Conservation (phyloP, 2,113 vertebrate genomes). For the Gymnogyps californianus region DNA sequence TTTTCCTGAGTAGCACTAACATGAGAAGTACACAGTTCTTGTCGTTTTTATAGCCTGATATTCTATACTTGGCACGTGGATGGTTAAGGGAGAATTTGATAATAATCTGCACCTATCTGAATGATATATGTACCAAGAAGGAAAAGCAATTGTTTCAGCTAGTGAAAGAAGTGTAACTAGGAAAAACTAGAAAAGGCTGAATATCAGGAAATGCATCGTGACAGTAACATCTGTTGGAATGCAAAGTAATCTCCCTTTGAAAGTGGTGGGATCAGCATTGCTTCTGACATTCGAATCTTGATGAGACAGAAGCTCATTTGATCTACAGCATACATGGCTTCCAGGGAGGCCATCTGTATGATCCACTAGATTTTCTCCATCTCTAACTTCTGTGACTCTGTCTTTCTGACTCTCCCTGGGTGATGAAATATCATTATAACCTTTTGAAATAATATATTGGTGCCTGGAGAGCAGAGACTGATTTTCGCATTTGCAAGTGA, state of each 20-base stretch:
- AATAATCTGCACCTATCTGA: not conserved
- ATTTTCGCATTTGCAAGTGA: slow-evolving; percentile 53
- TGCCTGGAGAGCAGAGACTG: slow-evolving; percentile 16
- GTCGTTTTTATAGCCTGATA: not conserved
- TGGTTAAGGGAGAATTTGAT: not conserved
- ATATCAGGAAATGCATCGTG: not conserved
- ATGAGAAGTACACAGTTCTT: not conserved
- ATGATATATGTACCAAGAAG: not conserved
- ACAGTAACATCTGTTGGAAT: slow-evolving; percentile 4
- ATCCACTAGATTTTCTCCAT: slow-evolving; percentile 9
- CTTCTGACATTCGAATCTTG: not conserved
- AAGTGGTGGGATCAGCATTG: not conserved
- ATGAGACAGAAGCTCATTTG: not conserved
- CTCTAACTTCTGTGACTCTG: not conserved
- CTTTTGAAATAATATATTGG: slow-evolving; percentile 47
- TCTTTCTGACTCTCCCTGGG: not conserved
- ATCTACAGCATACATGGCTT: not conserved
- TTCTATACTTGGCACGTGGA: not conserved
- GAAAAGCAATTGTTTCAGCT: not conserved
- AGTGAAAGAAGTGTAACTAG: not conserved
- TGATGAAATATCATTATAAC: slow-evolving; percentile 59
- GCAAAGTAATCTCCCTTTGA: not conserved
- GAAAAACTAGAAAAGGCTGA: not conserved
- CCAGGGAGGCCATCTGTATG: not conserved
- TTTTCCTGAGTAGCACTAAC: not conserved